A percentile compares a stretch with the other conserved stretches of the same genome.
Conservation (phyloP, 2,888 invertebrate genomes). For the Erebia aethiops region DNA sequence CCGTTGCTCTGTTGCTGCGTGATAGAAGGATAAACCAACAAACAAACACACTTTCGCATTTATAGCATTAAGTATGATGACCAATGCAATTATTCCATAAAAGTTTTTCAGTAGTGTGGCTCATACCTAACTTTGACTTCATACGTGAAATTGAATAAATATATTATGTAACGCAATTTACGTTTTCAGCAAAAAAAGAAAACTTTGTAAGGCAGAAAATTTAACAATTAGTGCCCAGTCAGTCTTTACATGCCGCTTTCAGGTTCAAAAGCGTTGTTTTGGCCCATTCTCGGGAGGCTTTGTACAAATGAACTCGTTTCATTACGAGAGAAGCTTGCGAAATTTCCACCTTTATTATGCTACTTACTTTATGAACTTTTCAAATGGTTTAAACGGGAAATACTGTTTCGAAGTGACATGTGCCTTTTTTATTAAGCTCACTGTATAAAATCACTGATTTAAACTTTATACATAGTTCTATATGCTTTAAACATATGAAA, state of each 20-base stretch:
- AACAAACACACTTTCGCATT: too few species aligned
- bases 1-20: too few species aligned
- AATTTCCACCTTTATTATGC: constrained; percentile 19
- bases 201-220: constrained; percentile 13
- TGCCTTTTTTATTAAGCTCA: not conserved
- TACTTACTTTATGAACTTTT: constrained; percentile 20
- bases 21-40: too few species aligned
- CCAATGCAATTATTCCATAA: too few species aligned
- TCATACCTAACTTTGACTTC: not conserved
- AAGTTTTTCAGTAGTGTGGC: too few species aligned
- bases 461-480: too few species aligned
- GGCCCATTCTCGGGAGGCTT: constrained; percentile 23
- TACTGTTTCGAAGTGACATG: constrained; percentile 2
- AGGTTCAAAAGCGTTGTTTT: constrained; percentile 25
- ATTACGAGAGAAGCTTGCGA: constrained; percentile 16
- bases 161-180: not conserved
- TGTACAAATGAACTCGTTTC: constrained; percentile 27
- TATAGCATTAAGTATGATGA: too few species aligned
- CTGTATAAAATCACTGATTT: too few species aligned
- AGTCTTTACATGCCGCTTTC: constrained; percentile 25
- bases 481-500: too few species aligned
- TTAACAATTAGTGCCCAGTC: constrained; percentile 25
- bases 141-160: not conserved
- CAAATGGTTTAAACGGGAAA: constrained; percentile 23
- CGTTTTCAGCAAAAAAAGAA: constrained; percentile 8